Conservation (phyloP, 2,113 vertebrate species). For the Lamprotornis superbus region DNA sequence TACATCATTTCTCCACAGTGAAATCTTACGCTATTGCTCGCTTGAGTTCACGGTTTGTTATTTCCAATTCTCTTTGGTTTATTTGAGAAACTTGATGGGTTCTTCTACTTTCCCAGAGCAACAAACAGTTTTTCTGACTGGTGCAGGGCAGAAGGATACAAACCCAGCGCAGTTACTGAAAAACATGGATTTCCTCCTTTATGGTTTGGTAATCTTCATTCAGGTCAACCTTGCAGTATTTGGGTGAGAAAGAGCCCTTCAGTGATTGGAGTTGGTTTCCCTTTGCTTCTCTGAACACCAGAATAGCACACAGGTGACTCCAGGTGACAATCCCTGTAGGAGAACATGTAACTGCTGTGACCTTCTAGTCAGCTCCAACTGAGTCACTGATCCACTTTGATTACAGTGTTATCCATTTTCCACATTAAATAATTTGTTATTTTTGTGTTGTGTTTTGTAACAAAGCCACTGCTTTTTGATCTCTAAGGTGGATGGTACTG, state of each 20-base stretch:
- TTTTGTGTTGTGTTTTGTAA: background rate
- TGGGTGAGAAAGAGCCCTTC: background rate
- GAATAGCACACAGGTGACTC: background rate
- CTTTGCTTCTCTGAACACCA: background rate
- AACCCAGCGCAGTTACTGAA: background rate
- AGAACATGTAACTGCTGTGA: background rate
- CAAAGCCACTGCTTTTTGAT: background rate
- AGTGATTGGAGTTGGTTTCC: background rate
- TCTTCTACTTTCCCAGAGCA: background rate
- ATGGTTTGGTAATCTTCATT: background rate
- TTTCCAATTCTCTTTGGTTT: background rate
- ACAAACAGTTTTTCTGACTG: background rate
- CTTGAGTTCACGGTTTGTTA: background rate
- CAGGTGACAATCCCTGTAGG: background rate
- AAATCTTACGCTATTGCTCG: background rate
- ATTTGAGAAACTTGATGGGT: background rate
- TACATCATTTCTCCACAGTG: background rate
- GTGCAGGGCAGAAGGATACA: background rate
- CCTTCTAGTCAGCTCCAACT: background rate
- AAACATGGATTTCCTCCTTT: background rate
- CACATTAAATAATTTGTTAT: background rate
- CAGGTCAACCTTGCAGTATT: background rate
- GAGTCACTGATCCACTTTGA: background rate
- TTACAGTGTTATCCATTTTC: background rate
- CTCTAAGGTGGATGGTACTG: background rate